phyloP scores from a whole-genome alignment of 2,113 vertebrate species.

The Xiphophorus hellerii region DNA sequence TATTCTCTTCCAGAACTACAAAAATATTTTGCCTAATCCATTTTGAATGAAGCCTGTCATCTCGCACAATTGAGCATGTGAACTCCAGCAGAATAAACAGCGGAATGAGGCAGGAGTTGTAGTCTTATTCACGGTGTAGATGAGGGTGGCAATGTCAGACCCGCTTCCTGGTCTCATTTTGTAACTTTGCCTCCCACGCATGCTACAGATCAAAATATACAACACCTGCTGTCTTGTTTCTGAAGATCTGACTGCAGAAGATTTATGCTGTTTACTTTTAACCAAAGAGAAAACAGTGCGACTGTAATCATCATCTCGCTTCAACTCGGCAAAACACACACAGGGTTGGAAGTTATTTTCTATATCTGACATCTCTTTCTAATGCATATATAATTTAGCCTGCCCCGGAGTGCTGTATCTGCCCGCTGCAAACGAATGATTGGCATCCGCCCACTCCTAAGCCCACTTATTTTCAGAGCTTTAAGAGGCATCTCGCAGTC shows the following conservation, averaged over 20 bases:
- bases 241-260: background rate
- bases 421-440: constrained; percentile 48
- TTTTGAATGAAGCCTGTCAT: background rate
- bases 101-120: background rate
- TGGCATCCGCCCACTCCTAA: constrained; percentile 61
- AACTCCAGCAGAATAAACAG: background rate
- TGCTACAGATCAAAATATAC: constrained; percentile 4
- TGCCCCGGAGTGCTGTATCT: constrained; percentile 15
- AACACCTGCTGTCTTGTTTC: constrained; percentile 2
- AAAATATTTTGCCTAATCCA: background rate
- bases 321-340: constrained; percentile 13
- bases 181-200: constrained; percentile 11
- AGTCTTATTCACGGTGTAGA: background rate
- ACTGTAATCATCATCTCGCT: background rate
- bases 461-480: constrained; percentile 40
- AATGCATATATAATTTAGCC: constrained; percentile 33
- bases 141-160: background rate
- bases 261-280: constrained; percentile 14
- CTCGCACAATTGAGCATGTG: background rate
- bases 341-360: constrained; percentile 11
- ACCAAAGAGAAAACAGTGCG: background rate
- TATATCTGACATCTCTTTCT: constrained; percentile 23
- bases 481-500: constrained; percentile 46
- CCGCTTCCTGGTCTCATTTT: background rate
- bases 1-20: background rate